Evolutionary conservation across 2,113 vertebrate species (phyloP).

Genomic region (Labeo rohita): DNA sequence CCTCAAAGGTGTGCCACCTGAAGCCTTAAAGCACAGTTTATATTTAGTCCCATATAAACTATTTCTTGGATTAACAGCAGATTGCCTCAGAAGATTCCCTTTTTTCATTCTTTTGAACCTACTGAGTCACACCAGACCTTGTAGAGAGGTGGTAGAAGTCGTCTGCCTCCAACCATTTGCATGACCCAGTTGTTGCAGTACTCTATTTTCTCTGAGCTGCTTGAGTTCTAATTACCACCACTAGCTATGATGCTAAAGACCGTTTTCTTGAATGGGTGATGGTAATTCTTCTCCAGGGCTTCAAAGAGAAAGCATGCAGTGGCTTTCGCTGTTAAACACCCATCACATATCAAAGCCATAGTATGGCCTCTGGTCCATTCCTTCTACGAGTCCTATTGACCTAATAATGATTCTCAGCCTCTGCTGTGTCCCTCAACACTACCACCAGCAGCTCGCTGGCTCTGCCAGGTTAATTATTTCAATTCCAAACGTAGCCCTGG

Average conservation of each 20-base stretch:
- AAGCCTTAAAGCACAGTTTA: background rate
- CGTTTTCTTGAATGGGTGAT: background rate
- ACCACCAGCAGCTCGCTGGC: constrained; percentile 14
- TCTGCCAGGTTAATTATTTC: constrained; percentile 41
- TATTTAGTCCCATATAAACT: background rate
- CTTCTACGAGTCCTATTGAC: constrained; percentile 45
- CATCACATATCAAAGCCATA: constrained; percentile 32
- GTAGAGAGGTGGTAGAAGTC: background rate
- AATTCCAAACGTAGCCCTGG: constrained; percentile 34
- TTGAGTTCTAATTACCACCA: constrained; percentile 23
- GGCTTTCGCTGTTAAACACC: constrained; percentile 7
- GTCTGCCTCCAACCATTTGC: background rate
- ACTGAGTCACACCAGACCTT: background rate
- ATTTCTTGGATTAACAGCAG: background rate
- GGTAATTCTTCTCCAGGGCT: background rate
- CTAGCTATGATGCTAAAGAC: constrained; percentile 25
- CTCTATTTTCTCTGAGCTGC: constrained; percentile 34
- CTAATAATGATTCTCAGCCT: constrained; percentile 26
- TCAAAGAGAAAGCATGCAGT: background rate
- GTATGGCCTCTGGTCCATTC: constrained; percentile 33
- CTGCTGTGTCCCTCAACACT: background rate
- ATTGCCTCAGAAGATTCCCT: background rate
- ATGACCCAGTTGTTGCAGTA: constrained; percentile 30
- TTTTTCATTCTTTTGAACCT: background rate
- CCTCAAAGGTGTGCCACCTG: background rate